phyloP scores from a whole-genome alignment of 1,140 invertebrate genomes.

The Nymphalis io region DNA sequence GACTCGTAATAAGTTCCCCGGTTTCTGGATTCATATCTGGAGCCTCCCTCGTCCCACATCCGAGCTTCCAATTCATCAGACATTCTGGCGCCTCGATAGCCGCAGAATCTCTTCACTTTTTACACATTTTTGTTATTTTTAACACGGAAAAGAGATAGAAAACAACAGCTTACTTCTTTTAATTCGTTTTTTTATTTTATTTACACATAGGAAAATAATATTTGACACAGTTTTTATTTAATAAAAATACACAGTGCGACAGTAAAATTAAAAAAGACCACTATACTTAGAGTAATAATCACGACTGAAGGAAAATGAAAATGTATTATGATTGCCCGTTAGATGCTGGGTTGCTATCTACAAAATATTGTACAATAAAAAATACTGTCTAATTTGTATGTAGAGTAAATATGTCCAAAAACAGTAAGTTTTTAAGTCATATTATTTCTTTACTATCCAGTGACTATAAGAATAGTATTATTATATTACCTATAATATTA shows the following conservation, averaged over 20 bases:
- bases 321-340: not conserved
- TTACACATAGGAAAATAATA: constrained; percentile 2
- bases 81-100: constrained; percentile 66
- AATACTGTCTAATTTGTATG: too few species aligned
- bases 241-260: constrained; percentile 17
- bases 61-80: constrained; percentile 76
- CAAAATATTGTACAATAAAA: too few species aligned
- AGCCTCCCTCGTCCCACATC: constrained; percentile 73
- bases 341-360: not conserved
- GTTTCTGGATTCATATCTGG: constrained; percentile 60
- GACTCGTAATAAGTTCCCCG: constrained; percentile 69
- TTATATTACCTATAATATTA: too few species aligned
- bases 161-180: not conserved
- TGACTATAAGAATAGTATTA: too few species aligned
- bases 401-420: too few species aligned
- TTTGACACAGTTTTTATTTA: constrained; percentile 7
- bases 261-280: not conserved
- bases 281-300: not conserved
- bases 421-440: too few species aligned
- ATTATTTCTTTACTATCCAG: too few species aligned
- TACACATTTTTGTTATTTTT: constrained; percentile 16
- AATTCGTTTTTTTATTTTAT: not conserved
- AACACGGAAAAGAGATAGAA: not conserved
- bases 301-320: constrained; percentile 23
- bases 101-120: constrained; percentile 26